Evolutionary conservation across 1,140 invertebrate species (phyloP), one percentile per base, ranked within the genome.

Genomic region (Magallana angulata): DNA sequence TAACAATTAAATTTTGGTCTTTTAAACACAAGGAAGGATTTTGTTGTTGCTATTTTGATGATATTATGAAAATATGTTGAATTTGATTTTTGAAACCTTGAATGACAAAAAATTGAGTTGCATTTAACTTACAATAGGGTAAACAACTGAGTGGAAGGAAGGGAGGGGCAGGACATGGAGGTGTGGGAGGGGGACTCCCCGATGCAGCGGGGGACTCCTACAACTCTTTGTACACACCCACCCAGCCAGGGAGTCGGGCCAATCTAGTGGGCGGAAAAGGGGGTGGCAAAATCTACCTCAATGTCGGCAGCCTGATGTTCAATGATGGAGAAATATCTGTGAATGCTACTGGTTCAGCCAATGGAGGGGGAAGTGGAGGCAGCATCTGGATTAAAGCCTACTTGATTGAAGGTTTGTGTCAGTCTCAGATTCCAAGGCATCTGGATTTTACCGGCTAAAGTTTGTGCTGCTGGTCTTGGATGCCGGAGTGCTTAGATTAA

Each of bases 311-410:
- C 24, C 59, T 60, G 0, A 82, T 92, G 12, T 89, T 91, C 60
- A 92, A 91, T 87, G 92, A 93, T 85, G 92, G 92, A 11, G 90
- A 90, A 16, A 91, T 93, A 14, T 88, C 90, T 71, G 92, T 91
- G 8, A 91, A 91, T 88, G 92, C 92, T 18, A 90, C 82, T 85
- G 76, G 62, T 64, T 88, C 91, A 30, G 48, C 14, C n/a, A 58
- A 88, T 80, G 92, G 92, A 60, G 92, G 91, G 11, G 92, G 92
- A 12, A 93, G 92, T 87, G 92, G 91, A 6, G 92, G 92, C 5
- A 92, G 91, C 85, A 92, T 93, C 9, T 88, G 90, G 89, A 90
- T 93, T n/a, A 87, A 91, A 64, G 84, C 91, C 4, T 90, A 88
- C 18, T 64, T 86, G 48, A 91, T 93, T 80, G 91, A 93, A 87